phyloP scores from a whole-genome alignment of 2,797 vertebrate species.

The Paedocypris micromegethes region DNA sequence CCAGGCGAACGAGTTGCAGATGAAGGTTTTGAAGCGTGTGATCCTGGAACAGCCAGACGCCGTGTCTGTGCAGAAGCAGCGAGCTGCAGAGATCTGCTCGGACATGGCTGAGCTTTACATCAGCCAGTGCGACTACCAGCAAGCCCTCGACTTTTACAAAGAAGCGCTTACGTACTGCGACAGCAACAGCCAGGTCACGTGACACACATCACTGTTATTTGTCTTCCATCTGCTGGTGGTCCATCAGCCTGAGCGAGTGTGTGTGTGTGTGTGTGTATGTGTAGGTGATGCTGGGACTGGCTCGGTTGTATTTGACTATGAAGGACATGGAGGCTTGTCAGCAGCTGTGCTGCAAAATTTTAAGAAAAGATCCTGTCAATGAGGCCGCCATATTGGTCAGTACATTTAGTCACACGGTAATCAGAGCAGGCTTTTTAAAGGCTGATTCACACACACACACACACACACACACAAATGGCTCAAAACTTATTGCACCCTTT shows the following conservation, averaged over 20 bases:
- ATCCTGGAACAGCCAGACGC: constrained; percentile 84
- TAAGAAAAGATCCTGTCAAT: constrained; percentile 87
- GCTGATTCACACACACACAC: background rate
- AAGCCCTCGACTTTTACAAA: constrained; percentile 97
- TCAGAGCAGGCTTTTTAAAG: background rate
- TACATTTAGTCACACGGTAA: constrained; percentile 29
- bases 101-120: constrained; percentile 93
- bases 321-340: constrained; percentile 84
- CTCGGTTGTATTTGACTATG: constrained; percentile 85
- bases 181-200: constrained; percentile 89
- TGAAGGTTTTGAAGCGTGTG: constrained; percentile 86
- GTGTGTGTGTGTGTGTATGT: background rate
- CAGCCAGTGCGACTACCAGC: constrained; percentile 88
- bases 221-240: constrained; percentile 46
- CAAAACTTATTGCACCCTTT: too few relatives aligned
- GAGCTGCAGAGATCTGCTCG: constrained; percentile 91
- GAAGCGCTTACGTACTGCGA: constrained; percentile 97
- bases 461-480: too few relatives aligned
- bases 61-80: constrained; percentile 82
- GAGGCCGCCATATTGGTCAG: constrained; percentile 86
- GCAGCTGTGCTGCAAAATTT: constrained; percentile 81
- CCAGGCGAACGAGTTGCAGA: constrained; percentile 89
- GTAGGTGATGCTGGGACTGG: constrained; percentile 93
- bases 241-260: constrained; percentile 4
- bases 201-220: constrained; percentile 60